phyloP scores from a whole-genome alignment of 2,113 vertebrate genomes.

The Epinephelus fuscoguttatus region DNA sequence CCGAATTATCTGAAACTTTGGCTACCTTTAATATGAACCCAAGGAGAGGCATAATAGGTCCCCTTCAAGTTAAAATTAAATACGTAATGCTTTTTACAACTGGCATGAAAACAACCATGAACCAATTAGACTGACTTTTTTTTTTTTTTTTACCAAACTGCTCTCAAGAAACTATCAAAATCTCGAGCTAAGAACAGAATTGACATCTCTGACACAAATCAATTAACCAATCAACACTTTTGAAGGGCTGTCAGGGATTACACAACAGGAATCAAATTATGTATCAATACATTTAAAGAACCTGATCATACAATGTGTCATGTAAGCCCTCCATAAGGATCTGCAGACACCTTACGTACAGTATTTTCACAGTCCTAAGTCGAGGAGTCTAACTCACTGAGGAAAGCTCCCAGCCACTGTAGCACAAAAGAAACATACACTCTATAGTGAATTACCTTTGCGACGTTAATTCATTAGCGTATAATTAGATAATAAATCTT shows the following conservation, averaged over 20 bases:
- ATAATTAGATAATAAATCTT: conserved; percentile 81
- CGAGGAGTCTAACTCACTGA: background rate
- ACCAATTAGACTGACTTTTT: background rate
- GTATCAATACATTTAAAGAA: background rate
- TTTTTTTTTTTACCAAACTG: background rate
- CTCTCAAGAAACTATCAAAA: background rate
- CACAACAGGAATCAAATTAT: background rate
- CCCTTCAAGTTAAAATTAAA: no score
- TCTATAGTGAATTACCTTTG: conserved; percentile 49
- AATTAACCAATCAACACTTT: background rate
- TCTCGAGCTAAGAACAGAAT: background rate
- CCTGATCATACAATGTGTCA: background rate
- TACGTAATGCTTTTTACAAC: no score
- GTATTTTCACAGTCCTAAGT: conserved; percentile 11
- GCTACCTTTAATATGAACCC: no score
- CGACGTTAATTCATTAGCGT: conserved; percentile 45
- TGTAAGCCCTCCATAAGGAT: background rate
- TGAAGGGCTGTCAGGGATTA: background rate
- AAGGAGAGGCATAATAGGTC: no score
- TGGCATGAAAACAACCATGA: no score
- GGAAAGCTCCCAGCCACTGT: conserved; percentile 6
- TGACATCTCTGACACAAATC: background rate
- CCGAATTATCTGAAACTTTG: no score
- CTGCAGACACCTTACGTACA: background rate
- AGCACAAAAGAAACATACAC: conserved; percentile 26